These are phyloP conservation scores for Melanophora roralis DNA, from an alignment of 2,888 invertebrate genomes.

Conservation along the genomic window DNA sequence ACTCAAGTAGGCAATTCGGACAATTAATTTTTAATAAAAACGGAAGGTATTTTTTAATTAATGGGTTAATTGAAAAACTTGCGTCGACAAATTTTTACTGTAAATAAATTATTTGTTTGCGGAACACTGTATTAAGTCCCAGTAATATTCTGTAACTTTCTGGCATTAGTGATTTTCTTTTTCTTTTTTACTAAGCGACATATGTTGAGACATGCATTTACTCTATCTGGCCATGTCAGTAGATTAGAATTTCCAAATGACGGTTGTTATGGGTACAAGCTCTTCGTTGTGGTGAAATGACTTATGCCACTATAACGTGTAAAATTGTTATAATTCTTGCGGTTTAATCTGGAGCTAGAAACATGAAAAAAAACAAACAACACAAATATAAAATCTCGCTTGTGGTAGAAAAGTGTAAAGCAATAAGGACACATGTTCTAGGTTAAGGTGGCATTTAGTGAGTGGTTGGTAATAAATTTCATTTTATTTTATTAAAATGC, in stretches of 20 bases:
- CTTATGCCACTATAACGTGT: constrained; percentile 75
- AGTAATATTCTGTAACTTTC: too few species aligned
- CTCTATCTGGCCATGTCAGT: constrained; percentile 50
- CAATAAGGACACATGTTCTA: not conserved
- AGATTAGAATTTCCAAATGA: constrained; percentile 39
- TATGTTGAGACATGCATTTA: constrained; percentile 70
- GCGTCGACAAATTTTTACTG: too few species aligned
- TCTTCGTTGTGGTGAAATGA: constrained; percentile 64
- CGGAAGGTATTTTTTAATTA: too few species aligned
- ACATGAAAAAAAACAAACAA: constrained; percentile 1
- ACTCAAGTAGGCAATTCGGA: too few species aligned
- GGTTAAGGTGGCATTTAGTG: not conserved
- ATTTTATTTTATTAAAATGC: constrained; percentile 61
- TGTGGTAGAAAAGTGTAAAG: not conserved
- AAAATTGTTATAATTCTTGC: constrained; percentile 74
- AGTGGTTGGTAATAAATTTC: constrained; percentile 66
- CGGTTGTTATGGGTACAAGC: constrained; percentile 50
- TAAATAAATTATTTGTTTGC: too few species aligned
- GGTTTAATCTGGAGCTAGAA: constrained; percentile 65
- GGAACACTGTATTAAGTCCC: too few species aligned
- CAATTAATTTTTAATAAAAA: too few species aligned
- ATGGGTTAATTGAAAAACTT: too few species aligned
- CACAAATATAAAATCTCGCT: constrained; percentile 18
- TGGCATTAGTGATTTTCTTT: too few species aligned
- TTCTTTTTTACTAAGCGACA: constrained; percentile 65